Conservation (phyloP, 2,888 invertebrate species). For the Pristionchus japonicus region DNA sequence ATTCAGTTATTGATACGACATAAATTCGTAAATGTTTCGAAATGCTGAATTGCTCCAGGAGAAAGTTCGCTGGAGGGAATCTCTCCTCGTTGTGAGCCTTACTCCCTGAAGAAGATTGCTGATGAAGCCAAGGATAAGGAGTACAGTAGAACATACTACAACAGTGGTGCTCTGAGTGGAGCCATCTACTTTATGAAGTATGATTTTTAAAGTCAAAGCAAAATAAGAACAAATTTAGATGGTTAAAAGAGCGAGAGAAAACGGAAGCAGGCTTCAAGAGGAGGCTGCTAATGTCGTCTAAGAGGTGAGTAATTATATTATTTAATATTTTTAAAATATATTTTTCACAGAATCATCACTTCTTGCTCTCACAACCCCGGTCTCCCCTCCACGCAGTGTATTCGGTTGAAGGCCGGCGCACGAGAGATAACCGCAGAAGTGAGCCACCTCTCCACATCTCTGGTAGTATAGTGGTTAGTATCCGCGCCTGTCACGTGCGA, state of each 20-base stretch:
- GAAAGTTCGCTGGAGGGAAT: background rate
- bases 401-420: background rate
- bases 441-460: background rate
- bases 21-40: too few relatives aligned
- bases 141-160: background rate
- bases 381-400: background rate
- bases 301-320: background rate
- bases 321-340: background rate
- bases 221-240: background rate
- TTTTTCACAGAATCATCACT: background rate
- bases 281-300: background rate
- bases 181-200: background rate
- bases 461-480: conserved; percentile 67
- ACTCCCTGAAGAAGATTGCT: background rate
- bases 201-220: background rate
- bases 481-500: conserved; percentile 67
- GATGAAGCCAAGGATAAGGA: background rate
- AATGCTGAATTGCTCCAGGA: too few relatives aligned
- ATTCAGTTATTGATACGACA: too few relatives aligned
- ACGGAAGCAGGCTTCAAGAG: background rate
- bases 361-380: conserved; percentile 15
- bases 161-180: background rate
- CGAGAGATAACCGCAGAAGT: conserved; percentile 11
- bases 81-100: background rate
- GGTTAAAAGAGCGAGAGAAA: background rate